Evolutionary conservation across 2,797 vertebrate genomes (phyloP), one percentile per base, ranked within the genome.

Genomic region (Craterocephalus amniculus): DNA sequence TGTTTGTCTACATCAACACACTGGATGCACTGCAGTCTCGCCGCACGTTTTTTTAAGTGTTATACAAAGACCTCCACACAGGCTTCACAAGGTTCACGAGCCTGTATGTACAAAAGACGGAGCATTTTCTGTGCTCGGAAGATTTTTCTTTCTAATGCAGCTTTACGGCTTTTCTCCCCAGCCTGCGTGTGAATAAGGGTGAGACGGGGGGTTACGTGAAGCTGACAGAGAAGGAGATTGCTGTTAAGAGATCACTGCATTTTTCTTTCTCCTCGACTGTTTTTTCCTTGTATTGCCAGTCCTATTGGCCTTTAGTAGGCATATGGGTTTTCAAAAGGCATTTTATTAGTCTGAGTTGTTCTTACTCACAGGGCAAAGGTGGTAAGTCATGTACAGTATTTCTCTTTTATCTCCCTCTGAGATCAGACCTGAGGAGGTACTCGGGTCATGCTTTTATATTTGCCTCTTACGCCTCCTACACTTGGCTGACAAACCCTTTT

Each of bases 291-390:
- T 69, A 72, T 85, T 76, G 63, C 72, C 70, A 64, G 73, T 74
- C 73, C 83, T 89, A 80, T 75, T 82, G 87, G 87, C 88, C 87
- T 89, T 91, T 87, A 83, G 83, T 69, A 82, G 88, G 80, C 81
- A 80, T 91, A 78, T 85, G 78, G 80, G 84, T 86, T 88, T 90
- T 85, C 73, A 81, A 84, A 90, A 90, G 86, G 81, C 80, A 81
- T 93, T 91, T 91, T 91, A 92, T 89, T 87, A 86, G 79, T 88
- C 87, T 87, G 86, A 82, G 83, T 82, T 79, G 84, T 86, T 92
- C 86, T 85, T 90, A 89, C 85, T 91, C 84, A 88, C 83, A 85
- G 88, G 83, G 71, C 79, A 86, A 84, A 90, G 88, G 90, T 88
- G 88, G 86, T 85, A 90, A 91, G 91, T 91, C 87, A 80, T 83